Evolutionary conservation across 2,888 invertebrate genomes (phyloP).

Genomic region (Scaptomyza cyrtandrae): DNA sequence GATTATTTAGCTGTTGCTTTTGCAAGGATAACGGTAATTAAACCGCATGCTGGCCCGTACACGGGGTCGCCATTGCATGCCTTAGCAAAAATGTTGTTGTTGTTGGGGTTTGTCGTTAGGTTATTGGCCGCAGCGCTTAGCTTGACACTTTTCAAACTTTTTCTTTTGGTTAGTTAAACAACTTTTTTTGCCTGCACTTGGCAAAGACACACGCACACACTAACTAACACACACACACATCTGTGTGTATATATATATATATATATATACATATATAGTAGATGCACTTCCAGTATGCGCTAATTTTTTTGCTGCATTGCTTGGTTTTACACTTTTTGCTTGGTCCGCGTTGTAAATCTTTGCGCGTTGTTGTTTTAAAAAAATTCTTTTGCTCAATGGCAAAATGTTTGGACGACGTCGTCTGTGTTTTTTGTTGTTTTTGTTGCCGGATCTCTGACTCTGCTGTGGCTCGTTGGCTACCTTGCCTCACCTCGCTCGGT

Average conservation of each 20-base stretch:
- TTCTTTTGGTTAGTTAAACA: constrained; percentile 70
- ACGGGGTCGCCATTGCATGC: constrained; percentile 73
- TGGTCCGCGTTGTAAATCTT: constrained; percentile 68
- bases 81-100: constrained; percentile 27
- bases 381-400: constrained; percentile 66
- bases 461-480: constrained; percentile 11
- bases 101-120: constrained; percentile 49
- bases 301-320: constrained; percentile 73
- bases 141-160: constrained; percentile 79
- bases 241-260: constrained; percentile 12
- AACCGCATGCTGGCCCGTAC: constrained; percentile 59
- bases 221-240: constrained; percentile 25
- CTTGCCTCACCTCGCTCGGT: constrained; percentile 28
- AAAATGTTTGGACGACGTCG: constrained; percentile 59
- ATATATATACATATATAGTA: constrained; percentile 20
- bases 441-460: constrained; percentile 54
- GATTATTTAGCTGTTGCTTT: constrained; percentile 39
- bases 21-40: constrained; percentile 76
- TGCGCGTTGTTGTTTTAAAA: constrained; percentile 54
- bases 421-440: constrained; percentile 17
- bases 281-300: constrained; percentile 74
- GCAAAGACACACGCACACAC: constrained; percentile 24
- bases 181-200: constrained; percentile 57
- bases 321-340: constrained; percentile 74
- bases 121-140: constrained; percentile 71